Evolutionary conservation across 1,140 invertebrate species (phyloP).

Genomic region (Teleopsis dalmanni): DNA sequence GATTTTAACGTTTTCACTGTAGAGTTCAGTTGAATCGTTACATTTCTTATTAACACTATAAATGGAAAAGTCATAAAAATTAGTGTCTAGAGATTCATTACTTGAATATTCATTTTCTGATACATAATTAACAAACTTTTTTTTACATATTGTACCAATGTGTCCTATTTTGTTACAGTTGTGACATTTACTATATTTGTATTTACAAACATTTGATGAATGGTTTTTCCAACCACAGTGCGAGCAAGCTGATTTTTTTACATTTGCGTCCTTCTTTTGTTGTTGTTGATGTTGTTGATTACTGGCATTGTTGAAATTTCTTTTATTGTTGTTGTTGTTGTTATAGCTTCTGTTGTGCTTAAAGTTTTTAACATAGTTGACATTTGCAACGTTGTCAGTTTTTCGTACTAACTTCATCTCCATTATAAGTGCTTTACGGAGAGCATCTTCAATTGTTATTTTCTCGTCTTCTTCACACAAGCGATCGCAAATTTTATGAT

Average conservation of each 20-base stretch:
- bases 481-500: constrained; percentile 6
- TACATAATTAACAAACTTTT: constrained; percentile 6
- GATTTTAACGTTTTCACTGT: constrained; percentile 1
- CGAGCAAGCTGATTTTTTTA: neutral
- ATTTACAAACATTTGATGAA: too few relatives aligned
- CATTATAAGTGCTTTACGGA: constrained; percentile 6
- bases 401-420: constrained; percentile 7
- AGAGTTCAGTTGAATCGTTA: constrained; percentile 3
- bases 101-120: neutral
- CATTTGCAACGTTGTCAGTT: neutral
- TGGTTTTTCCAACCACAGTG: too few relatives aligned
- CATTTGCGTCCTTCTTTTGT: neutral
- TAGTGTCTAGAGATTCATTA: constrained; percentile 2
- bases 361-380: neutral
- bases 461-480: constrained; percentile 5
- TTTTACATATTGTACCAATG: constrained; percentile 2
- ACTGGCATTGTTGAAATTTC: neutral
- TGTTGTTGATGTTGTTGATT: neutral
- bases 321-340: constrained; percentile 4
- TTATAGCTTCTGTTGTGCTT: neutral
- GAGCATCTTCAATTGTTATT: constrained; percentile 4
- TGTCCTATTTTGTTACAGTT: constrained; percentile 7
- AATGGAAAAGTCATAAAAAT: constrained; percentile 4
- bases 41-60: neutral
- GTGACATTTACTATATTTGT: too few relatives aligned